Base-by-base conservation (phyloP, 1,140 invertebrate species). In the Metopolophium dirhodum region DNA sequence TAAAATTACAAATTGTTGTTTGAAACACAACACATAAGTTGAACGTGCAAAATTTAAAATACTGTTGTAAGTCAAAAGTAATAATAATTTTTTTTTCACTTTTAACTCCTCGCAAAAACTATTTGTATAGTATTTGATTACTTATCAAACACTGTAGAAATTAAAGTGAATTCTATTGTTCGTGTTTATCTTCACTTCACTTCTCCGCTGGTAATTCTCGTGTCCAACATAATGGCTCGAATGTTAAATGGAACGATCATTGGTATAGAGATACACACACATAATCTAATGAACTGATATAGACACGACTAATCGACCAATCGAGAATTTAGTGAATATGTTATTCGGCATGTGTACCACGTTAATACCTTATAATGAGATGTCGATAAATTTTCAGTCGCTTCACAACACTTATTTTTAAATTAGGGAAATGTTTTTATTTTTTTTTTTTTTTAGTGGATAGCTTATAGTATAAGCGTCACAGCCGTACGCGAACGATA, bases 201-300 rank as follows among this genome's bases (percentile, higher is more conserved):
- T 77, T n/a, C 9, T 35, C 61, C 14, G 61, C 30, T n/a, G 61
- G 30, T 77, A 77, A 77, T 77, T 77, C 61, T 18, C 14, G 30
- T 77, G 61, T 77, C 61, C 61, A n/a, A 77, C 61, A 77, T n/a
- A 77, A n/a, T 77, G 14, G 30, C n/a, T n/a, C 61, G 14, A 77
- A n/a, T 77, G 61, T 77, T 77, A 77, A 77, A 77, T 77, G 61
- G 61, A 77, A 30, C 61, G 61, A 77, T 14, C 4, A n/a, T 68
- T 14, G 30, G 61, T 68, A 30, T 18, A 68, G 61, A 68, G 30
- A 68, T 11, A 68, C 11, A 14, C 30, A 77, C 6, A 77, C n/a
- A 77, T n/a, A n/a, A n/a, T 77, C 83, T 86, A 86, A 86, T 86
- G 85, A 45, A 47, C 85, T 41, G 61, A 77, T 35, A n/a, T 86